Base-by-base conservation (phyloP, 2,888 invertebrate species). In the Trilocha varians region DNA sequence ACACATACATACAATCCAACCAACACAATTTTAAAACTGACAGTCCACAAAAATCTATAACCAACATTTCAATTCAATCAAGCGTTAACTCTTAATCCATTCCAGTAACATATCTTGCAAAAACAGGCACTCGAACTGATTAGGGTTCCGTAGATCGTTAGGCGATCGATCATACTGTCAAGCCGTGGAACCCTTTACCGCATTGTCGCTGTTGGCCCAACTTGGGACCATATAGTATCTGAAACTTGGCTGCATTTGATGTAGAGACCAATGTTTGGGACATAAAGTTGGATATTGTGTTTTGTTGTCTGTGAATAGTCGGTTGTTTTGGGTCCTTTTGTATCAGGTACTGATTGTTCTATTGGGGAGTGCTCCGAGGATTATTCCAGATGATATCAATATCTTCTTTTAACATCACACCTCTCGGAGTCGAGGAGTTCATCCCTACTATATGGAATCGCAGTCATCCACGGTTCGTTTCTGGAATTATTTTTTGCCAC, bases 151-250 rank as follows among this genome's bases (percentile, higher is more conserved):
- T 46, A 50, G 51, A 55, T 51, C 50, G 53, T 50, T 52, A 52
- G 44, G 45, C 48, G 50, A 55, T 55, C 55, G 53, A 55, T 55
- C 55, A 55, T 46, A 35, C 53, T 55, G 55, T 52, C 53, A 51
- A 48, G 44, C 47, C 46, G 36, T 8, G 17, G 49, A 52, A 53
- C 55, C 55, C 53, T 55, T 53, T 50, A 37, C 33, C 34, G 35
- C 38, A 47, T 53, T 55, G 55, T 53, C 53, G 43, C 48, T 46
- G 53, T 45, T 38, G 39, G 46, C 42, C 32, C 42, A 52, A 55
- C 48, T 55, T 52, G 38, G 41, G 40, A 18, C 36, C 36, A 33
- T 38, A 48, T 48, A 45, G 49, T 45, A 45, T 43, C 41, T 39
- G 13, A 15, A 47, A 53, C 53, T 50, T 35, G 18, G 43, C 41